Evolutionary conservation across 2,888 invertebrate genomes (phyloP).

Genomic region (Agrotis exclamationis): DNA sequence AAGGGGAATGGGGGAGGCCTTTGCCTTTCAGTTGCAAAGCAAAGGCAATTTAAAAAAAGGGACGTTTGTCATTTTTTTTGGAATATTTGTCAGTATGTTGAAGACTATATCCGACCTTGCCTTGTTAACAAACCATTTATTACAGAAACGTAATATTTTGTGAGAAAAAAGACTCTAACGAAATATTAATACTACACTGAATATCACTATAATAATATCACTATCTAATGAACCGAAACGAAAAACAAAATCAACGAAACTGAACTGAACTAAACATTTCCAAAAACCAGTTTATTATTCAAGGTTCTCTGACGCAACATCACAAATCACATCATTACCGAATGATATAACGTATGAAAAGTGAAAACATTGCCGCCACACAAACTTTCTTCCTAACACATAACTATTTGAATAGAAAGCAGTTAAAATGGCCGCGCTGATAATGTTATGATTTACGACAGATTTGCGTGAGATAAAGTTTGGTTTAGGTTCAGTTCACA

Average conservation of each 20-base stretch:
- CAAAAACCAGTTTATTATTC: constrained; percentile 53
- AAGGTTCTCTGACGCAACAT: constrained; percentile 54
- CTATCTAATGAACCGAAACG: too few relatives aligned
- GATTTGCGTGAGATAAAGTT: constrained; percentile 59
- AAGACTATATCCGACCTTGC: too few relatives aligned
- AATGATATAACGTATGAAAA: constrained; percentile 76
- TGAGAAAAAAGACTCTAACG: too few relatives aligned
- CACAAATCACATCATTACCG: constrained; percentile 66
- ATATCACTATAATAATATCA: too few relatives aligned
- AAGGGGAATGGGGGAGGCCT: too few relatives aligned
- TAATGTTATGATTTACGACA: constrained; percentile 60
- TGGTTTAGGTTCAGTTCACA: background rate
- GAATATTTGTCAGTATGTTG: too few relatives aligned
- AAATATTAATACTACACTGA: background rate
- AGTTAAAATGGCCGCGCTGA: constrained; percentile 57
- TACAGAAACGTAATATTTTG: too few relatives aligned
- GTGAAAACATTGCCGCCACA: constrained; percentile 75
- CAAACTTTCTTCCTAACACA: constrained; percentile 80
- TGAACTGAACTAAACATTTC: constrained; percentile 7
- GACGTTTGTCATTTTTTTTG: too few relatives aligned
- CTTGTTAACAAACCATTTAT: too few relatives aligned
- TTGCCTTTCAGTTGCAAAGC: too few relatives aligned
- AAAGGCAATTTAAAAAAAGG: too few relatives aligned
- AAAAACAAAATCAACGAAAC: constrained; percentile 3
- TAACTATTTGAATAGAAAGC: constrained; percentile 85